phyloP scores from a whole-genome alignment of 2,113 vertebrate genomes.

The Speoplatyrhinus poulsoni region DNA sequence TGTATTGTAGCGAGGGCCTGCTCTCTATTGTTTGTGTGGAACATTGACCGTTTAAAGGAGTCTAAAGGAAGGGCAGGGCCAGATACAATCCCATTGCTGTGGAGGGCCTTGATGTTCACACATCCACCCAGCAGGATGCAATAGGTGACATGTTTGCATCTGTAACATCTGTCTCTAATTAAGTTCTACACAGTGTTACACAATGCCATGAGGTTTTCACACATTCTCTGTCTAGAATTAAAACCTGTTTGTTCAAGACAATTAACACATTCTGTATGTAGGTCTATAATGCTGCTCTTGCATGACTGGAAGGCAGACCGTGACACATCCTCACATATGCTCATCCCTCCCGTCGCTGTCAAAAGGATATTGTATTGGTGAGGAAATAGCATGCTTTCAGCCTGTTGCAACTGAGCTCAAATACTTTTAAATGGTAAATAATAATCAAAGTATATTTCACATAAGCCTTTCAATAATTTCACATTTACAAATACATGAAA shows the following conservation, averaged over 20 bases:
- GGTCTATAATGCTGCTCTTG: slow-evolving; percentile 7
- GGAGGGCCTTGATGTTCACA: slow-evolving; percentile 33
- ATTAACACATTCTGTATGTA: too few species aligned
- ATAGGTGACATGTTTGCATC: slow-evolving; percentile 31
- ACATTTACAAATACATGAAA: not conserved
- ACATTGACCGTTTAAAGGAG: slow-evolving; percentile 77
- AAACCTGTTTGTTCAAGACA: too few species aligned
- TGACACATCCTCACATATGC: slow-evolving; percentile 38
- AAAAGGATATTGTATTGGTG: too few species aligned
- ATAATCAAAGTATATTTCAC: slow-evolving; percentile 20
- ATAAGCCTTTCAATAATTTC: too few species aligned
- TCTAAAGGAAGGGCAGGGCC: slow-evolving; percentile 81
- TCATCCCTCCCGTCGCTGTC: too few species aligned
- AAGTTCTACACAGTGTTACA: too few species aligned
- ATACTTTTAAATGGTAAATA: slow-evolving; percentile 49
- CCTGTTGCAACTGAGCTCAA: slow-evolving; percentile 11
- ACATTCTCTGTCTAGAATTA: too few species aligned
- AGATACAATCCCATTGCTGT: slow-evolving; percentile 64
- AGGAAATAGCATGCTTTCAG: slow-evolving; percentile 33
- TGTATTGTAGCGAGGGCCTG: slow-evolving; percentile 63
- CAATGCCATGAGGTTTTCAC: too few species aligned
- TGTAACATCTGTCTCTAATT: not conserved
- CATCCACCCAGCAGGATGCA: slow-evolving; percentile 75
- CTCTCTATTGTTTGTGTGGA: slow-evolving; percentile 83
- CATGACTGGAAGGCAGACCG: slow-evolving; percentile 36